Evolutionary conservation across 2,113 vertebrate genomes (phyloP), one percentile per base, ranked within the genome.

Genomic region (Manacus vitellinus): DNA sequence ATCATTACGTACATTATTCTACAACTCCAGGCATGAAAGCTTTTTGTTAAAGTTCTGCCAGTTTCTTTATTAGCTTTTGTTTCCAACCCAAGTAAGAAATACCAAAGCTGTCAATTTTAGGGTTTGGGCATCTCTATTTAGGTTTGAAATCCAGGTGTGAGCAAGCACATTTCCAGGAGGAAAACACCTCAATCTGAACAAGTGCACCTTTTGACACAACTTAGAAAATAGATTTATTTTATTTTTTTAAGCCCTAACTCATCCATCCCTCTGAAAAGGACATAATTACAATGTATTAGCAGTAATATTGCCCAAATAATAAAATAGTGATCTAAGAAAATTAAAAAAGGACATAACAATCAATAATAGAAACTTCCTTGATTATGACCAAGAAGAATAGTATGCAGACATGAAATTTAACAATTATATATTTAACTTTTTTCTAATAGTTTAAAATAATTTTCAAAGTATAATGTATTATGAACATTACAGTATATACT

Each of bases 1-100:
- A 97, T 94, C 96, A 94, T 97, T 96, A 95, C 47, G 62, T 65
- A 93, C 92, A 65, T 95, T 97, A 95, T 97, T 95, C 91, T 93
- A 94, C 68, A 96, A 85, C 91, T 96, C 74, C 68, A 97, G 92
- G 74, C 84, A 94, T 59, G 91, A 89, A 97, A 94, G 63, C 47
- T 93, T 86, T 59, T 92, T 77, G 87, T 88, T 72, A 95, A 96
- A 96, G 43, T 96, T 96, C 61, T 95, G 49, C 25, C 73, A 91
- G 76, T 46, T 72, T 85, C 58, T 91, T 88, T 94, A 78, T 79
- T 80, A 46, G 25, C 30, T 88, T 91, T 97, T 97, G 80, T 95
- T 97, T 92, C 46, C 74, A 39, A 75, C 37, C 6, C 63, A 58
- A 68, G 63, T 25, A 78, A 79, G 62, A 95, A 93, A 79, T 87